These are phyloP conservation scores for Anolis sagrei DNA, from an alignment of 2,113 vertebrate species.

Conservation along the genomic window DNA sequence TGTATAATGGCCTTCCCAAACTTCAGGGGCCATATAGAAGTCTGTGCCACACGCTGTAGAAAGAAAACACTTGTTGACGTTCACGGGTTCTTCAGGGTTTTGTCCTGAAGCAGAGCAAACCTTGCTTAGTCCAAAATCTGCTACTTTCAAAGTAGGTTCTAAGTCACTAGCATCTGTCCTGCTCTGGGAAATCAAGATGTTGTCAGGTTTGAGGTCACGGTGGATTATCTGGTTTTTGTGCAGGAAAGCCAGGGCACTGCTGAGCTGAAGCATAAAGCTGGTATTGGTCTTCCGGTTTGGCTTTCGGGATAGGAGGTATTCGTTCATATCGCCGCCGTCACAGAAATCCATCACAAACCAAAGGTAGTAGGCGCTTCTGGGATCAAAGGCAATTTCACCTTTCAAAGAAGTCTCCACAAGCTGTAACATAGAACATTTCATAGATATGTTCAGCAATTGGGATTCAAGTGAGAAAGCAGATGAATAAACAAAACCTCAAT, in stretches of 20 bases:
- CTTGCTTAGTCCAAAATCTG: constrained; percentile 95
- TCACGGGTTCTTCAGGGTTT: constrained; percentile 91
- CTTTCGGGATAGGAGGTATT: constrained; percentile 93
- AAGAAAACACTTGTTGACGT: constrained; percentile 94
- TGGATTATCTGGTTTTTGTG: constrained; percentile 98
- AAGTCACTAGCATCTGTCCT: constrained; percentile 74
- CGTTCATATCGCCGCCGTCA: constrained; percentile 97
- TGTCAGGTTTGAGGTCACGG: constrained; percentile 96
- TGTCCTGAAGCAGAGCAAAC: constrained; percentile 90
- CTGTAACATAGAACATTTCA: constrained; percentile 71
- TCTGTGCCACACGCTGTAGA: constrained; percentile 95
- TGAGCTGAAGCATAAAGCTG: constrained; percentile 98
- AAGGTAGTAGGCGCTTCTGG: constrained; percentile 93
- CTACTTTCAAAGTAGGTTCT: constrained; percentile 94
- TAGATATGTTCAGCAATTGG: constrained; percentile 11
- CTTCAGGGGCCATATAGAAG: constrained; percentile 98
- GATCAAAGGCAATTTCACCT: constrained; percentile 95
- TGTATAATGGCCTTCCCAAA: constrained; percentile 97
- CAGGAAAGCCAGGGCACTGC: constrained; percentile 95
- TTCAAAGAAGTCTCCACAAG: constrained; percentile 97
- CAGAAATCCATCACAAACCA: constrained; percentile 99
- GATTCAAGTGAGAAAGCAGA: background rate
- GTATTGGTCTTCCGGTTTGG: constrained; percentile 95
- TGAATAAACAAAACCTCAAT: background rate
- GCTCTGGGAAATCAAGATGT: constrained; percentile 93